These are phyloP conservation scores for Drosophila quinaria DNA, from an alignment of 2,888 invertebrate species.

Conservation along the genomic window DNA sequence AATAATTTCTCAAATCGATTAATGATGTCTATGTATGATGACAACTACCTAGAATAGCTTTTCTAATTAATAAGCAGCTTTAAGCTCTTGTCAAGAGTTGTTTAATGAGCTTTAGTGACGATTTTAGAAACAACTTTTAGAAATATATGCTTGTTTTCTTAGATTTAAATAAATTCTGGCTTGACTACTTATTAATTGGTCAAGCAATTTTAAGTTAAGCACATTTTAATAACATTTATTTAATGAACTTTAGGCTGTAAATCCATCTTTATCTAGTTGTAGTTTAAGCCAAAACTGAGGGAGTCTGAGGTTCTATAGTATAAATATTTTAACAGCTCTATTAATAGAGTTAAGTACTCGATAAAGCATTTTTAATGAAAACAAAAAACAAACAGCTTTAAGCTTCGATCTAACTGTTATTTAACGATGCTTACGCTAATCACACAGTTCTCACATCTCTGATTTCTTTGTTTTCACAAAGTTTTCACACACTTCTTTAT, in stretches of 20 bases:
- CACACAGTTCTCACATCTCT: constrained; percentile 40
- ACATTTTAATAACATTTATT: background rate
- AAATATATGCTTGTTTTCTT: background rate
- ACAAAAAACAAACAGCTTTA: constrained; percentile 13
- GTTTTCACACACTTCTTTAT: constrained; percentile 64
- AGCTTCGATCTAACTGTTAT: constrained; percentile 20
- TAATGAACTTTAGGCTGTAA: background rate
- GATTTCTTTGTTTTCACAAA: constrained; percentile 19
- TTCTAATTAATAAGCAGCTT: background rate
- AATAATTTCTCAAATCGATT: background rate
- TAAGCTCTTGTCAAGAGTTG: background rate
- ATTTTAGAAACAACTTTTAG: background rate
- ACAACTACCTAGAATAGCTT: background rate
- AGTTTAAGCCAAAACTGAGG: background rate
- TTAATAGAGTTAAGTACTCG: constrained; percentile 3
- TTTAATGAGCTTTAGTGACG: background rate
- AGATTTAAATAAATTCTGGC: background rate
- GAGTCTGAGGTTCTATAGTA: background rate
- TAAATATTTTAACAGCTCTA: constrained; percentile 4
- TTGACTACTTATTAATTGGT: background rate
- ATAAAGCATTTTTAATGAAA: constrained; percentile 11
- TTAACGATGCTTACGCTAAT: constrained; percentile 39
- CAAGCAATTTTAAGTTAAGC: background rate
- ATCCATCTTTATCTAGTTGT: background rate
- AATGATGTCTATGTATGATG: background rate